Percentiles rank a stretch among this genome's conserved stretches.
These are phyloP conservation scores for Chalcosyrphus nemorum DNA, from an alignment of 2,888 invertebrate genomes.

Conservation along the genomic window DNA sequence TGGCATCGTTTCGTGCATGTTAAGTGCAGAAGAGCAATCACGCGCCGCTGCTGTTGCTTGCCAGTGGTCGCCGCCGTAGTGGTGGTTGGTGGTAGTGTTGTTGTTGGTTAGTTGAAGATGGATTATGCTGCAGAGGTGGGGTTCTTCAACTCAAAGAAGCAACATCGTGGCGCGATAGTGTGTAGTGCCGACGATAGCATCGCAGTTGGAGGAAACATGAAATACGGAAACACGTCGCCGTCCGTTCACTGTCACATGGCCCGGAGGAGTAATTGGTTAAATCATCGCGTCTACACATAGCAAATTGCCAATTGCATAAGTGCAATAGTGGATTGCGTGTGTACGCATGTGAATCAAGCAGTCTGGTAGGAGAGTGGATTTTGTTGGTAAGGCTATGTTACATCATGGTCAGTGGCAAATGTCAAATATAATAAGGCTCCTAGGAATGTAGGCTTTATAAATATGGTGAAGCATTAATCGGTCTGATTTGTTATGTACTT, in stretches of 20 bases:
- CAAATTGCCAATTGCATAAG: slow-evolving; percentile 59
- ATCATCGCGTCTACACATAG: slow-evolving; percentile 47
- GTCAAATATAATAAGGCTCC: no score
- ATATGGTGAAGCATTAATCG: no score
- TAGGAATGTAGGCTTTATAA: no score
- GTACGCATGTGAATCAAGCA: slow-evolving; percentile 14
- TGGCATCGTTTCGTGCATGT: slow-evolving; percentile 37
- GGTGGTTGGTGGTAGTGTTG: slow-evolving; percentile 12
- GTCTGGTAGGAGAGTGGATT: slow-evolving; percentile 22
- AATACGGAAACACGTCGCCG: slow-evolving; percentile 65
- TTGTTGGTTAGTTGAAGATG: slow-evolving; percentile 40
- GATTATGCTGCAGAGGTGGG: slow-evolving; percentile 38
- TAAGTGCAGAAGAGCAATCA: slow-evolving; percentile 40
- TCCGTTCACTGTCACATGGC: slow-evolving; percentile 62
- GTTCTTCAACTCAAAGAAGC: slow-evolving; percentile 9
- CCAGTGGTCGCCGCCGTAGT: no score
- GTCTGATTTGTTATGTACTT: no score
- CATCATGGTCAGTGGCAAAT: slow-evolving; percentile 12
- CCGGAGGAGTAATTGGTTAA: slow-evolving; percentile 63
- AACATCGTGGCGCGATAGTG: slow-evolving; percentile 27
- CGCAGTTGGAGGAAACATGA: slow-evolving; percentile 33
- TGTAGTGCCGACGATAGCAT: neutral
- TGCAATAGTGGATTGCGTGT: slow-evolving; percentile 22
- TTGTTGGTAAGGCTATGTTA: slow-evolving; percentile 57
- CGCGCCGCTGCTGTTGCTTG: no score